Evolutionary conservation across 2,113 vertebrate species (phyloP).

Genomic region (Sminthopsis crassicaudata): DNA sequence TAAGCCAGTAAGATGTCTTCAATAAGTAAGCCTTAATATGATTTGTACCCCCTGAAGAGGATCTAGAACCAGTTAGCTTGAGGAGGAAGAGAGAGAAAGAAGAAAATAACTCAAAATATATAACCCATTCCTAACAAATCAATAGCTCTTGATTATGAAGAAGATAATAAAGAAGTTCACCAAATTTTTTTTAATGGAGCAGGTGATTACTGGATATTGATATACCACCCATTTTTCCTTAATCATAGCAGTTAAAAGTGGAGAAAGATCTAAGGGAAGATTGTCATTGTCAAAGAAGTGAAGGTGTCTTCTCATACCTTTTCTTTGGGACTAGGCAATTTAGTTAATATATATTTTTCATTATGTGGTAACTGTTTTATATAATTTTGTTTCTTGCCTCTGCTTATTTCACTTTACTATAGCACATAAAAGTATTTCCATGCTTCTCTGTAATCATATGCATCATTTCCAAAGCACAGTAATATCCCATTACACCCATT

Average conservation of each 20-base stretch:
- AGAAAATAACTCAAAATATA: neutral
- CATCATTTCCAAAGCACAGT: neutral
- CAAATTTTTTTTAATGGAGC: neutral
- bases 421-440: neutral
- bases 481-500: neutral
- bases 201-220: neutral
- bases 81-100: neutral
- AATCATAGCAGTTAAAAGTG: neutral
- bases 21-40: neutral
- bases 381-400: neutral
- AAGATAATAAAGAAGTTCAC: neutral
- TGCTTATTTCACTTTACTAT: neutral
- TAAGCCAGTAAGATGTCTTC: neutral
- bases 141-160: neutral
- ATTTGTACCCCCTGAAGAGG: neutral
- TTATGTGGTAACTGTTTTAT: neutral
- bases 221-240: neutral
- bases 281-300: neutral
- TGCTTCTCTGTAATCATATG: neutral
- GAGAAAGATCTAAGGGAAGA: neutral
- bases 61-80: neutral
- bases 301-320: neutral
- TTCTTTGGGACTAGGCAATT: neutral
- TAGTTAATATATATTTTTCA: neutral
- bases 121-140: neutral